Evolutionary conservation across 2,113 vertebrate genomes (phyloP).

Genomic region (Salminus brasiliensis): DNA sequence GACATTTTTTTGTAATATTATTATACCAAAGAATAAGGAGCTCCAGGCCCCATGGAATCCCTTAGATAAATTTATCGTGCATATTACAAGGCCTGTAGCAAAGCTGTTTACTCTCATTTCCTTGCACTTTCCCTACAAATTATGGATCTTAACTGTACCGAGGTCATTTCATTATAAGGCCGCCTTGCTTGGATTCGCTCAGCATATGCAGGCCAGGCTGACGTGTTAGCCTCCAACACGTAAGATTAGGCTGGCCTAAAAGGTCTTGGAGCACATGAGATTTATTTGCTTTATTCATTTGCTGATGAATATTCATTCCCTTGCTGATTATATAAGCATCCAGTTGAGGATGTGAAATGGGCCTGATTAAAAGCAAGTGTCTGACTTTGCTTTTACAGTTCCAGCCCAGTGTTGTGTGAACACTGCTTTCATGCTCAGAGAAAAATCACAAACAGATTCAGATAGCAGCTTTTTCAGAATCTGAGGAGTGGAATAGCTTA

Average conservation of each 20-base stretch:
- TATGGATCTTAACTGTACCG: background rate
- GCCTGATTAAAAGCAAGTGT: conserved; percentile 33
- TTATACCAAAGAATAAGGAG: conserved; percentile 19
- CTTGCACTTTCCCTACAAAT: conserved; percentile 12
- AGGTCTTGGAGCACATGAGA: background rate
- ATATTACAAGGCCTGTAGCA: background rate
- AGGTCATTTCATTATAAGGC: background rate
- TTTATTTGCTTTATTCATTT: conserved; percentile 37
- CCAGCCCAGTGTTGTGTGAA: conserved; percentile 17
- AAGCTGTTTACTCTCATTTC: background rate
- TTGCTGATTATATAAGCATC: conserved; percentile 27
- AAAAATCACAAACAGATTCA: conserved; percentile 45
- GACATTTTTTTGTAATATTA: conserved; percentile 12
- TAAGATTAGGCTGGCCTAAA: background rate
- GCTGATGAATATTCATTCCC: conserved; percentile 17
- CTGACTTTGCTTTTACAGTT: conserved; percentile 10
- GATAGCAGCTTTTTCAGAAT: background rate
- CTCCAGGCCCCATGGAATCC: conserved; percentile 21
- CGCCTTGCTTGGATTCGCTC: background rate
- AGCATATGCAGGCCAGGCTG: background rate
- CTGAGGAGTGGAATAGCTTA: background rate
- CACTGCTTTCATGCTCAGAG: conserved; percentile 26
- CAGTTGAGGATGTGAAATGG: conserved; percentile 22
- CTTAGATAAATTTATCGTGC: conserved; percentile 16
- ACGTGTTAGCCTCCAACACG: background rate